Evolutionary conservation across 2,797 vertebrate species (phyloP), one percentile per base, ranked within the genome.

Genomic region (Alca torda): DNA sequence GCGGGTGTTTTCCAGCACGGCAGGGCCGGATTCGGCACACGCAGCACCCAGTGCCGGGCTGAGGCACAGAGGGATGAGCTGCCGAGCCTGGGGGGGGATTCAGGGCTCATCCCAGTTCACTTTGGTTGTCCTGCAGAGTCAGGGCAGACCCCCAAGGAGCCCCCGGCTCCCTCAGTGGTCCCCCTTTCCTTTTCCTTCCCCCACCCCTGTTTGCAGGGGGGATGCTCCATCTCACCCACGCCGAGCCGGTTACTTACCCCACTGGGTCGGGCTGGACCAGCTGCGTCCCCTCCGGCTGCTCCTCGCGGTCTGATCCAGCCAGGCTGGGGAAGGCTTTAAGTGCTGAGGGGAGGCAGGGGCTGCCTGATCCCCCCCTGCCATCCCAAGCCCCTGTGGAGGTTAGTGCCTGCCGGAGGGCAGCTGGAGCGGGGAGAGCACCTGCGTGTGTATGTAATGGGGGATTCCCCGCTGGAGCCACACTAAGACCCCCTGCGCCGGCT

Each of bases 371-470:
- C 11, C 16, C 74, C 11, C 33, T 1, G 0, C 61, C 56, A 81
- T 28, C 54, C 75, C 33, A 7, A 87, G 30, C 26, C 11, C 18
- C 60, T 0, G 16, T 18, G 59, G 37, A 53, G 41, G 33, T 48
- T 16, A 13, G 54, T 46, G 95, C 21, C 57, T 56, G 59, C 3
- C 12, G 64, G 63, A 50, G 11, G 39, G 86, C 89, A 88, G 94
- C 85, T 77, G 94, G 85, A 65, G 68, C 1, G 2, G 30, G 43
- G 48, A 65, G 7, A 86, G 89, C 96, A 96, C 93, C 96, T 97
- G 97, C 5, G 96, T 51, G 73, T 89, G 95, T 93, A 67, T 95
- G 95, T 97, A 95, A 96, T 1, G 6, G 61, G 45, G 81, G 81
- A 92, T 91, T 93, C 92, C 87, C 65, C 2, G 12, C 74, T 61